Conservation (phyloP, 1,140 invertebrate species). For the Lucilia cuprina region DNA sequence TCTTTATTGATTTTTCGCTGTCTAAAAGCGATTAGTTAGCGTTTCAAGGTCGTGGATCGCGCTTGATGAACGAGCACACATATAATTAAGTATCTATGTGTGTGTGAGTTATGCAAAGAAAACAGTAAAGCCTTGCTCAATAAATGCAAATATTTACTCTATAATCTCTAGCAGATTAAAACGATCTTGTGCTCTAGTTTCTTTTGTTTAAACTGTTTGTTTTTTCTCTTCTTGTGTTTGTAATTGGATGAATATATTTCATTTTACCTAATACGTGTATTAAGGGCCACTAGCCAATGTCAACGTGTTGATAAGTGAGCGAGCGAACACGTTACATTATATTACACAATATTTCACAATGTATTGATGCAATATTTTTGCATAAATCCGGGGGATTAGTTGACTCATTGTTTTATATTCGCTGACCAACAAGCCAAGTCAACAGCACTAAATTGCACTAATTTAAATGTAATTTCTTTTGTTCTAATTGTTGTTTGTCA, state of each 20-base stretch:
- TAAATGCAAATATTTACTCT: conserved; percentile 26
- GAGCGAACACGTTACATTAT: conserved; percentile 1
- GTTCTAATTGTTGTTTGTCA: neutral
- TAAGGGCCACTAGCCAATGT: conserved; percentile 3
- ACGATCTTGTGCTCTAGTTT: conserved; percentile 29
- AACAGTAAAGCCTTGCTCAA: conserved; percentile 2
- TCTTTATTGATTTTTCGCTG: neutral
- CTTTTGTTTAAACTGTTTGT: conserved; percentile 8
- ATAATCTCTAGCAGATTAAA: neutral
- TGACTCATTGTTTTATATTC: neutral
- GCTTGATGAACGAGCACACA: neutral
- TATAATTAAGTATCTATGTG: no score
- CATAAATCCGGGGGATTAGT: neutral
- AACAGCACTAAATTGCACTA: conserved; percentile 10
- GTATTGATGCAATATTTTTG: neutral
- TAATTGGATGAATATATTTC: neutral
- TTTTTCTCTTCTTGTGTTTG: neutral
- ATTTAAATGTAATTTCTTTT: conserved; percentile 19
- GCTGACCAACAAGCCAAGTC: neutral
- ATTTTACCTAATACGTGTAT: neutral
- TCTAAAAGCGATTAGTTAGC: neutral
- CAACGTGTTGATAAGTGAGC: neutral
- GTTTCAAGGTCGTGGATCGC: neutral
- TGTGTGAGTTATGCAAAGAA: neutral
- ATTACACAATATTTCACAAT: conserved; percentile 33